Evolutionary conservation across 2,797 vertebrate species (phyloP).

Genomic region (Lacerta viridis): DNA sequence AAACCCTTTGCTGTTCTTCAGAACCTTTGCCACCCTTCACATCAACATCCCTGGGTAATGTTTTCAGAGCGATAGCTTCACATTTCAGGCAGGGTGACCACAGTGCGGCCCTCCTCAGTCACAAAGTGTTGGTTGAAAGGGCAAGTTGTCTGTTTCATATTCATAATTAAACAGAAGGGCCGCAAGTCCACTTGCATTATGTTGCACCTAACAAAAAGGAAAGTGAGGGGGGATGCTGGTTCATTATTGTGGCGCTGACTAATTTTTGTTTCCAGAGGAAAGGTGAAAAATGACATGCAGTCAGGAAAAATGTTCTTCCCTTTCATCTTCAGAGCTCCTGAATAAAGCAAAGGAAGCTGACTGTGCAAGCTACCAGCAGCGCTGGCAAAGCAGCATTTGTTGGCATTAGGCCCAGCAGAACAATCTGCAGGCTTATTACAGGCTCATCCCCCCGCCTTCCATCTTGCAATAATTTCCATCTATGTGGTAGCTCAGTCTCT

Average conservation of each 20-base stretch:
- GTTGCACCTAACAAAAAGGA: neutral
- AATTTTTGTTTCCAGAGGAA: neutral
- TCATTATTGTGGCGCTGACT: neutral
- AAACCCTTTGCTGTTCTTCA: conserved; percentile 8
- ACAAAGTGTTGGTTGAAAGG: neutral
- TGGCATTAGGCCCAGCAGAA: conserved; percentile 43
- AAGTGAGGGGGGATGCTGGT: neutral
- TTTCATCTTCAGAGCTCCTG: conserved; percentile 10
- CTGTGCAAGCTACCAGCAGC: neutral
- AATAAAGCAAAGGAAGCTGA: conserved; percentile 2
- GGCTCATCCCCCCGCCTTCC: neutral
- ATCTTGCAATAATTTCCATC: conserved; percentile 3
- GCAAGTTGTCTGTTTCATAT: neutral
- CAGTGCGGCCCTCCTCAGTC: neutral
- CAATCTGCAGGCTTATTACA: neutral
- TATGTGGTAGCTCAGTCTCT: neutral
- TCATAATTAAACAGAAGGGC: neutral
- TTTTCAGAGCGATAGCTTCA: neutral
- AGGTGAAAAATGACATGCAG: neutral
- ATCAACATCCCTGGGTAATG: neutral
- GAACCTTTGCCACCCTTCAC: neutral
- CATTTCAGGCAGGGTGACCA: neutral
- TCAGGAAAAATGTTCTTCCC: neutral
- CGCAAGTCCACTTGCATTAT: neutral
- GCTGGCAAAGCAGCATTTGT: conserved; percentile 43